A percentile compares a stretch with the other conserved stretches of the same genome.
Conservation (phyloP, 2,113 vertebrate genomes). For the Merops nubicus region DNA sequence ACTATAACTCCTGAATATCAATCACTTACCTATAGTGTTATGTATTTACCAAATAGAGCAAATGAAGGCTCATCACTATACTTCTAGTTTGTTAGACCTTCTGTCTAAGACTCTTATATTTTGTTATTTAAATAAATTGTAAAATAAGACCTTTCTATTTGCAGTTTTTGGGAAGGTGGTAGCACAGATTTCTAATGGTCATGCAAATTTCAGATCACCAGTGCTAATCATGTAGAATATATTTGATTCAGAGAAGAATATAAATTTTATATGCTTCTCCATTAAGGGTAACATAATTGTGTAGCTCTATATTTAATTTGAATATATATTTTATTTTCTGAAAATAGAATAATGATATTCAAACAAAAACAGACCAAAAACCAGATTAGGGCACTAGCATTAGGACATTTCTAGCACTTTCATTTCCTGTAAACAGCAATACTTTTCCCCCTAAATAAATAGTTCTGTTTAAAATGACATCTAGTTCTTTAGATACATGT, state of each 20-base stretch:
- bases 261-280: background rate
- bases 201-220: background rate
- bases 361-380: background rate
- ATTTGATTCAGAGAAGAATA: background rate
- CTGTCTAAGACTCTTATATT: background rate
- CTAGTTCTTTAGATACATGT: background rate
- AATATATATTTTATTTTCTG: background rate
- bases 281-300: background rate
- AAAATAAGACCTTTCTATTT: background rate
- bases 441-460: accelerated
- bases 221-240: background rate
- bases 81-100: background rate
- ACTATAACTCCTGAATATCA: background rate
- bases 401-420: background rate
- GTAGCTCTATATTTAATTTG: background rate
- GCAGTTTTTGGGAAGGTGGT: background rate
- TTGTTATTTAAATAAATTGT: background rate
- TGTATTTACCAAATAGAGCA: background rate
- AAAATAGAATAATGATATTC: background rate
- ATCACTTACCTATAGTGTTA: background rate
- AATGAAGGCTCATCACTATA: background rate
- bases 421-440: background rate
- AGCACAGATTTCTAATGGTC: background rate
- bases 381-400: background rate
- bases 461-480: background rate